These are phyloP conservation scores for Euura lappo DNA, from an alignment of 1,140 invertebrate species.

Conservation along the genomic window DNA sequence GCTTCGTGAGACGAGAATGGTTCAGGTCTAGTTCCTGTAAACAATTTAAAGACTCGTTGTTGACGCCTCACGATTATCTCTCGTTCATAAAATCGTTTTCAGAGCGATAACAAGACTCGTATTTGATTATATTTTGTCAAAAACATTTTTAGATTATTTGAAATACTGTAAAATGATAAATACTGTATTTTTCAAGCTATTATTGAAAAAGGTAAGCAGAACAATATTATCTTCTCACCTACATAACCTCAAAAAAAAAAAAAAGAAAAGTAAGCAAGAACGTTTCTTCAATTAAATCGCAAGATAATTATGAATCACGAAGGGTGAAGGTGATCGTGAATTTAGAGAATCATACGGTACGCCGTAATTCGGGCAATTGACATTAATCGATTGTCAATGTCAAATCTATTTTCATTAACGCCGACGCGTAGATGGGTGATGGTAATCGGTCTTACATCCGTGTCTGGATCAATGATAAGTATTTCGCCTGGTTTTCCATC, in stretches of 20 bases:
- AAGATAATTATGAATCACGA: no score
- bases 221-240: no score
- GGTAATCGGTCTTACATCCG: conserved; percentile 38
- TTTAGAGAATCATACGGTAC: neutral
- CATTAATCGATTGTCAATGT: neutral
- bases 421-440: neutral
- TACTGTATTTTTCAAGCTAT: no score
- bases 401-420: neutral
- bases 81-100: no score
- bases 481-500: conserved; percentile 49
- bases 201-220: no score
- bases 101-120: no score
- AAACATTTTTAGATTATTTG: no score
- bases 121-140: no score
- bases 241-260: neutral
- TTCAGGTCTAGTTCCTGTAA: conserved; percentile 82
- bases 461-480: conserved; percentile 53
- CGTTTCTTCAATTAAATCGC: no score
- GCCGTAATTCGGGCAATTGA: neutral
- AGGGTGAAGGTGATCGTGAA: neutral
- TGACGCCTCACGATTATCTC: no score
- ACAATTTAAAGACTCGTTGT: neutral
- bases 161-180: no score
- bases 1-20: conserved; percentile 81
- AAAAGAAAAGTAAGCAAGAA: neutral